These are phyloP conservation scores for Syritta pipiens DNA, from an alignment of 2,888 invertebrate genomes.

Conservation along the genomic window DNA sequence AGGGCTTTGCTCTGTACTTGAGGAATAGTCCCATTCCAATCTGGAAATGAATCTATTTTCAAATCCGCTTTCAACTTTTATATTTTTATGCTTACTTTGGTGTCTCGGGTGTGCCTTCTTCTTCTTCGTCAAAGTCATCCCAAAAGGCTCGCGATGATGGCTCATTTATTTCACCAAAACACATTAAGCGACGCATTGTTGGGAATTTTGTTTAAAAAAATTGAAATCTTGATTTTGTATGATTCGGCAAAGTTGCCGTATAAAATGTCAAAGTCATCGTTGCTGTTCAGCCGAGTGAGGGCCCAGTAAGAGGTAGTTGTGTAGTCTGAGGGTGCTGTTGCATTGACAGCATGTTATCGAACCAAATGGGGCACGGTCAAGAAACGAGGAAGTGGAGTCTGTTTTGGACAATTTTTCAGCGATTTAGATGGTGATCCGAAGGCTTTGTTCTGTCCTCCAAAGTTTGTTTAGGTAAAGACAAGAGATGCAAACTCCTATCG, in stretches of 20 bases:
- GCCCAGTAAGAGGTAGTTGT: neutral
- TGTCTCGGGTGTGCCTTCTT: conserved; percentile 72
- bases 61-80: neutral
- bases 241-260: conserved; percentile 13
- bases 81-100: conserved; percentile 69
- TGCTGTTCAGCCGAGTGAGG: neutral
- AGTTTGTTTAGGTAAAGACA: too few relatives aligned
- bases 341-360: too few relatives aligned
- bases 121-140: conserved; percentile 77
- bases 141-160: conserved; percentile 79
- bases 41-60: conserved; percentile 1
- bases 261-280: conserved; percentile 29
- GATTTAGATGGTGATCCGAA: too few relatives aligned
- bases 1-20: conserved; percentile 39
- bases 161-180: conserved; percentile 78
- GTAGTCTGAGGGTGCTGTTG: neutral
- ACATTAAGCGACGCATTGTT: conserved; percentile 74
- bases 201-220: conserved; percentile 2
- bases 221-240: conserved; percentile 1
- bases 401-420: too few relatives aligned
- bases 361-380: too few relatives aligned
- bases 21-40: conserved; percentile 47
- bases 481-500: too few relatives aligned
- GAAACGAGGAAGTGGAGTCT: too few relatives aligned
- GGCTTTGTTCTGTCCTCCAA: too few relatives aligned